Evolutionary conservation across 2,888 invertebrate species (phyloP), one percentile per base, ranked within the genome.

Genomic region (Therioaphis trifolii): DNA sequence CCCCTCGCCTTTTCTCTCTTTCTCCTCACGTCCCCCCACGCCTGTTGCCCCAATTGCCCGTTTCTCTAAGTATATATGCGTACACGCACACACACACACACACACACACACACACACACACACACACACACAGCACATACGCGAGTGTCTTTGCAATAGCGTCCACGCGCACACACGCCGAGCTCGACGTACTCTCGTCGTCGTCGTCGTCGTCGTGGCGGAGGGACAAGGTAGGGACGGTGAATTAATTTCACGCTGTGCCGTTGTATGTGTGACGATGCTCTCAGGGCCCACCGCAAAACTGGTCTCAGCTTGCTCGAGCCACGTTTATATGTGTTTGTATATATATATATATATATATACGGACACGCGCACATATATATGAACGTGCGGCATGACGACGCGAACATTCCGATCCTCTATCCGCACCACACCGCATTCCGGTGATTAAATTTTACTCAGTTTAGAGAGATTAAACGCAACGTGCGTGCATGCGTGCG

Each of bases 281-380:
- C 29, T 29, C 29, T 72, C n/a, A n/a, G 5, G 11, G n/a, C 7
- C 35, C 14, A n/a, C 74, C 55, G n/a, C 55, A 74, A 74, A 58
- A 74, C 74, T 74, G 55, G 55, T 74, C 74, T 74, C 74, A 74
- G 55, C 74, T 74, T 55, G 71, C 46, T 24, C 58, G 58, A 24
- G 11, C 24, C 9, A 35, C 35, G 24, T 58, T 4, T 58, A 58
- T 49, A 18, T 63, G 29, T 63, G 18, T 18, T 63, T 29, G 3
- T n/a, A 63, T 63, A 35, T n/a, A n/a, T n/a, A n/a, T n/a, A 63
- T 63, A 63, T 29, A 11, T 27, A 9, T 69, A 69, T 46, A 11
- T 18, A 15, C 24, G 2, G 12, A 40, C 35, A 21, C n/a, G n/a
- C n/a, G n/a, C 14, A 40, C 35, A 68, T 35, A 35, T 5, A 68